Percentiles rank a stretch among this genome's conserved stretches.
Evolutionary conservation across 92 coral and sea anemone genomes (phyloP).

Genomic region (Micromussa lordhowensis): DNA sequence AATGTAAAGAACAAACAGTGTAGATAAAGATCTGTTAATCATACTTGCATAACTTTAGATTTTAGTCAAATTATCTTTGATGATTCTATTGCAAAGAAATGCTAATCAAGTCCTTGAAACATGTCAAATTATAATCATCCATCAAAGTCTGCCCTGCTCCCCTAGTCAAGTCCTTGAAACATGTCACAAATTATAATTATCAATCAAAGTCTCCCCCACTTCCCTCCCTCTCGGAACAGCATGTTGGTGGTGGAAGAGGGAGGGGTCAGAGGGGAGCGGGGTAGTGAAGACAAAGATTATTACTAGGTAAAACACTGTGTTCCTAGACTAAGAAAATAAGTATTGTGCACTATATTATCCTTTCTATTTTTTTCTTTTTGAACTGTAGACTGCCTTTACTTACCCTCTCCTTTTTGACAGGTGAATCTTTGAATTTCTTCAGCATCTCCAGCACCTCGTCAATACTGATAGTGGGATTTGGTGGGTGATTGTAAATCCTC

Average conservation of each 20-base stretch:
- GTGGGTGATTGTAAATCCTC: constrained; percentile 98
- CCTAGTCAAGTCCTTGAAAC: no score
- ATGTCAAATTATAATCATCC: no score
- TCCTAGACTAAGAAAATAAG: not conserved
- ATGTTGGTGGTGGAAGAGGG: no score
- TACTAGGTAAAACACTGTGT: not conserved
- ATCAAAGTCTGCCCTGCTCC: no score
- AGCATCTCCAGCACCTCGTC: constrained; percentile 98
- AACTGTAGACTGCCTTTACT: not conserved
- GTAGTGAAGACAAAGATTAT: not conserved
- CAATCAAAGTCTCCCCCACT: no score
- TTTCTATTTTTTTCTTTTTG: not conserved
- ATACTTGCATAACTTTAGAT: no score
- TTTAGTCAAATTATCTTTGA: no score
- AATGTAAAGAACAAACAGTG: not conserved
- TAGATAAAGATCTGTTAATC: no score
- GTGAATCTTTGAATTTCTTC: constrained; percentile 94
- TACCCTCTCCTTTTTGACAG: constrained; percentile 93
- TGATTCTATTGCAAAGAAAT: no score
- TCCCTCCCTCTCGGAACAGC: no score
- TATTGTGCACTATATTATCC: not conserved
- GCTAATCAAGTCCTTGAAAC: no score
- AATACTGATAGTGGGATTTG: constrained; percentile 95
- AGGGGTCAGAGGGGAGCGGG: not conserved
- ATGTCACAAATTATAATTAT: no score